Conservation (phyloP, 2,113 vertebrate genomes). For the Mungos mungo region DNA sequence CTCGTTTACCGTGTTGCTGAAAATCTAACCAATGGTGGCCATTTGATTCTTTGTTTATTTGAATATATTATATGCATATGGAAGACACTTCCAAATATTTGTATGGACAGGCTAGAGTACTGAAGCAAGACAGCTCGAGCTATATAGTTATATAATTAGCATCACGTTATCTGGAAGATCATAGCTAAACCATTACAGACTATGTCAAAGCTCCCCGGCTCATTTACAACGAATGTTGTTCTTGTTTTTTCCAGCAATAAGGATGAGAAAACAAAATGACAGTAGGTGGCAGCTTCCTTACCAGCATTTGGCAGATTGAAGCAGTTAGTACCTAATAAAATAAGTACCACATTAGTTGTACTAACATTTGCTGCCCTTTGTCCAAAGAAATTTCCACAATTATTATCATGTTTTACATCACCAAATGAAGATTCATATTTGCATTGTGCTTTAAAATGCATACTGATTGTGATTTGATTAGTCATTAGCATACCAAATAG, state of each 20-base stretch:
- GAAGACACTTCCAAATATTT: not conserved
- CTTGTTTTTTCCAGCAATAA: not conserved
- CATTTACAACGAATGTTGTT: not conserved
- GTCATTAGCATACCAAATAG: slow-evolving; percentile 71
- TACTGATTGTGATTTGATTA: slow-evolving; percentile 77
- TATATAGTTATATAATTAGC: not conserved
- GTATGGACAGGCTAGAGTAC: not conserved
- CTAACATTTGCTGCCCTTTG: slow-evolving; percentile 66
- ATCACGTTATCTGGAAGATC: not conserved
- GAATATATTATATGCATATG: not conserved
- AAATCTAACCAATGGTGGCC: not conserved
- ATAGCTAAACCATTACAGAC: not conserved
- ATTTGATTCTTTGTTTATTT: not conserved
- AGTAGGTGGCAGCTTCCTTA: not conserved
- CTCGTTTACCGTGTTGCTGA: not conserved
- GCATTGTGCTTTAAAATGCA: slow-evolving; percentile 68
- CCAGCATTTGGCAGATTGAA: not conserved
- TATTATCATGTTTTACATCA: slow-evolving; percentile 64
- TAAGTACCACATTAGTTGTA: slow-evolving; percentile 29
- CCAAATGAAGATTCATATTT: slow-evolving; percentile 64
- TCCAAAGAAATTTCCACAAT: slow-evolving; percentile 67
- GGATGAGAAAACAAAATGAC: not conserved
- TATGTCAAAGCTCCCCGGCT: not conserved
- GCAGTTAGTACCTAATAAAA: slow-evolving; percentile 22
- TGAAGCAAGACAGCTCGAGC: not conserved